These are phyloP conservation scores for Phenacoccus solenopsis DNA, from an alignment of 1,140 invertebrate species.

Conservation along the genomic window DNA sequence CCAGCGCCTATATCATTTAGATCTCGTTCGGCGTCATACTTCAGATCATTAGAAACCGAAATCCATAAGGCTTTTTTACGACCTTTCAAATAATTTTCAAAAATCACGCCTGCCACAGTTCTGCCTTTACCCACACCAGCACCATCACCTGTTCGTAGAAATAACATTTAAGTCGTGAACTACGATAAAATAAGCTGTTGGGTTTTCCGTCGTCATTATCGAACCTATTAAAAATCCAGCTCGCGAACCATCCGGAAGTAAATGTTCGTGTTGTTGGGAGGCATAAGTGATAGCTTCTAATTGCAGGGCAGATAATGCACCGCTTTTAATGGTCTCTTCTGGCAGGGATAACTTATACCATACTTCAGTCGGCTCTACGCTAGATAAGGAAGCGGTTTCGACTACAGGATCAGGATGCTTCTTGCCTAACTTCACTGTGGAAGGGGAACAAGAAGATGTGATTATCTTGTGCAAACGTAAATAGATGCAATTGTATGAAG, in stretches of 20 bases:
- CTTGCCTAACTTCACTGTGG: constrained; percentile 75
- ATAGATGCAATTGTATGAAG: constrained; percentile 10
- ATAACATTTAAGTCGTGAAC: neutral
- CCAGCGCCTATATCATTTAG: constrained; percentile 86
- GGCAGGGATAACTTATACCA: constrained; percentile 80
- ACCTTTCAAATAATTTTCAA: constrained; percentile 90
- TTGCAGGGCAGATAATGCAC: constrained; percentile 86
- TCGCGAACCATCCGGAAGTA: constrained; percentile 76
- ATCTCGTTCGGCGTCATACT: constrained; percentile 96
- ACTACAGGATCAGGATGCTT: constrained; percentile 99
- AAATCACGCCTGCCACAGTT: constrained; percentile 96
- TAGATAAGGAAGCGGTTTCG: constrained; percentile 93
- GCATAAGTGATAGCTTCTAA: constrained; percentile 94
- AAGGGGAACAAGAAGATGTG: neutral
- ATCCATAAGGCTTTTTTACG: constrained; percentile 93
- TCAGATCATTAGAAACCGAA: constrained; percentile 96
- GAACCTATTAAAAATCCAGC: constrained; percentile 90
- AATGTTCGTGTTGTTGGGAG: constrained; percentile 87
- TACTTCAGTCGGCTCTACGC: constrained; percentile 89
- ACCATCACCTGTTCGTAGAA: constrained; percentile 63
- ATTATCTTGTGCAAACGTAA: neutral
- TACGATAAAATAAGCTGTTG: neutral
- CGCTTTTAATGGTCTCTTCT: constrained; percentile 67
- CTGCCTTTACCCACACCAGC: constrained; percentile 98
- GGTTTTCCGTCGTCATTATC: neutral